Base-by-base conservation (phyloP, 2,797 vertebrate genomes). In the Clarias fuscus region DNA sequence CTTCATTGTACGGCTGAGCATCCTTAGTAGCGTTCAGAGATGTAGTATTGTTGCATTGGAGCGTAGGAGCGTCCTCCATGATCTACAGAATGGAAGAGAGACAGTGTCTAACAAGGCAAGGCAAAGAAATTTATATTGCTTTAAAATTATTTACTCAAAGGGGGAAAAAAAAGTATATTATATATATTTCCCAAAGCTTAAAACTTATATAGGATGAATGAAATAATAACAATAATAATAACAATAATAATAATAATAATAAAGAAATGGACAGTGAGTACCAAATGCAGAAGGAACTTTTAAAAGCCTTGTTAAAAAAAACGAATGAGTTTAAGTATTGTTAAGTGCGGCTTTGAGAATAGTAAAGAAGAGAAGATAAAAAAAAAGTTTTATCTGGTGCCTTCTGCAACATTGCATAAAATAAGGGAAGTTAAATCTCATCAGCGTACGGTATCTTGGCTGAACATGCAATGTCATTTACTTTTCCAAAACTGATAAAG, bases 1-100 rank as follows among this genome's bases (percentile, higher is more conserved):
- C 92, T 30, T 98, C 95, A 0, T 89, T 92, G 48, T 95, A 94
- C 11, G 10, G 3, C 3, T n/a, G 7, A n/a, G 5, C 37, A 10
- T 33, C 30, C 43, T 27, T 14, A 20, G 76, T 77, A 56, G 24
- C 0, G 8, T 73, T 27, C 14, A 0, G 2, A 7, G 15, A 30
- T 4, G 15, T 5, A 0, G 7, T 10, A 5, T 11, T n/a, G 61
- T 53, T 82, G 43, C 62, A 67, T 0, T 37, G 0, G 2, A 5
- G 0, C 8, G 43, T 10, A 48, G 43, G 43, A 10, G 1, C 43
- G 8, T 48, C 53, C 56, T 84, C 93, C 94, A 95, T 95, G 89
- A 92, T 92, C 93, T 94, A 76, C 65, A 79, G 77, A 5, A 43
- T 84, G 48, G 62, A 83, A 22, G 4, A 79, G 48, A 88, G 70